Evolutionary conservation across 2,888 invertebrate species (phyloP).

Genomic region (Lycocerus yunnanus): DNA sequence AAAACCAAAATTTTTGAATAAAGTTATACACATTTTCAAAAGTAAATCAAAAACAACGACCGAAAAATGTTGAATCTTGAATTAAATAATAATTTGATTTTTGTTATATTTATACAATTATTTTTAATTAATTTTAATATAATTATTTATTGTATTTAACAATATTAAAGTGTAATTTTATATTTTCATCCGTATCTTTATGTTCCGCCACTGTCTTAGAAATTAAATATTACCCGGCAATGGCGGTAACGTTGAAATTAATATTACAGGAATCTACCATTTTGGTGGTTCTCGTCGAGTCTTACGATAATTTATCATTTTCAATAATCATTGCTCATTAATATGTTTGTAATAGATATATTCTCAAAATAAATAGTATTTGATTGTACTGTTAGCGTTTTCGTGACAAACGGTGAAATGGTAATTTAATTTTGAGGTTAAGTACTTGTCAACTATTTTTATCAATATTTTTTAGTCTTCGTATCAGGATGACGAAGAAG

Average conservation of each 20-base stretch:
- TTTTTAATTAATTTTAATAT: too few relatives aligned
- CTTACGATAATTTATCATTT: not conserved
- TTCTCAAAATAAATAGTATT: not conserved
- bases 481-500: slow-evolving; percentile 56
- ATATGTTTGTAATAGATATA: not conserved
- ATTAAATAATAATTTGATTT: too few relatives aligned
- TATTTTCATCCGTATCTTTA: too few relatives aligned
- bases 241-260: not conserved
- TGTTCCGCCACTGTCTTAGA: not conserved
- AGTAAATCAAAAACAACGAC: not conserved
- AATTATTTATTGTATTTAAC: not conserved
- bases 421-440: slow-evolving; percentile 1
- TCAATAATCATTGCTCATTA: not conserved
- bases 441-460: not conserved
- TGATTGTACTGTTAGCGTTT: not conserved
- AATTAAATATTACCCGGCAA: not conserved
- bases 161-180: not conserved
- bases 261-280: not conserved
- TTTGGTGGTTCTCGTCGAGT: not conserved
- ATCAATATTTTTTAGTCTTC: slow-evolving; percentile 42
- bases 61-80: not conserved
- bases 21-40: not conserved
- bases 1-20: not conserved
- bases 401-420: not conserved
- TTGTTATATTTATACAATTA: too few relatives aligned